These are phyloP conservation scores for Diadegma fenestrale DNA, from an alignment of 2,888 invertebrate species.

Conservation along the genomic window DNA sequence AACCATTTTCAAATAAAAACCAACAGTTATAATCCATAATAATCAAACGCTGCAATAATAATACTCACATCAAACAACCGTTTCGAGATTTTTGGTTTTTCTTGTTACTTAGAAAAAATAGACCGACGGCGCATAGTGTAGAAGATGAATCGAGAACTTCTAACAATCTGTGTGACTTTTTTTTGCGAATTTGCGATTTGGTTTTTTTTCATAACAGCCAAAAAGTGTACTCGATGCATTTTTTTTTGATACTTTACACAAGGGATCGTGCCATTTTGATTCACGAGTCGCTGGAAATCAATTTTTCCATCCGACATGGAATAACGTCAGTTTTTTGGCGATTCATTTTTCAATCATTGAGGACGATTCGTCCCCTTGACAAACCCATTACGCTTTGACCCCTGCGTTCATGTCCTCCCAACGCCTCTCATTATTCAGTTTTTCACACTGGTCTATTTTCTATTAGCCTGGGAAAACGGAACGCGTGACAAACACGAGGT, in stretches of 20 bases:
- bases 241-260: constrained; percentile 2
- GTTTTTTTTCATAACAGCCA: constrained; percentile 53
- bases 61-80: constrained; percentile 54
- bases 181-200: constrained; percentile 54
- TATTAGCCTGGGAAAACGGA: neutral
- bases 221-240: constrained; percentile 33
- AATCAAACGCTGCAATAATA: constrained; percentile 61
- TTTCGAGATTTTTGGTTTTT: constrained; percentile 38
- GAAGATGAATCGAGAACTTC: constrained; percentile 36
- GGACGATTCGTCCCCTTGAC: neutral
- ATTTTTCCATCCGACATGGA: neutral
- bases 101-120: constrained; percentile 31
- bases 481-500: constrained; percentile 19
- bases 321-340: neutral
- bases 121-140: constrained; percentile 45
- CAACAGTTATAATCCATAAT: constrained; percentile 58
- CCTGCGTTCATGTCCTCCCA: constrained; percentile 43
- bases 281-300: neutral
- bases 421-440: constrained; percentile 5
- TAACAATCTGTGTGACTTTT: constrained; percentile 67
- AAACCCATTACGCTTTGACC: constrained; percentile 29
- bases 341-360: neutral
- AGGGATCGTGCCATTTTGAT: constrained; percentile 32
- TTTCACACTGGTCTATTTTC: constrained; percentile 7
- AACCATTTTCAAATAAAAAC: constrained; percentile 28